These are phyloP conservation scores for Seira sanloemensis DNA, from an alignment of 2,888 invertebrate genomes.

Conservation along the genomic window DNA sequence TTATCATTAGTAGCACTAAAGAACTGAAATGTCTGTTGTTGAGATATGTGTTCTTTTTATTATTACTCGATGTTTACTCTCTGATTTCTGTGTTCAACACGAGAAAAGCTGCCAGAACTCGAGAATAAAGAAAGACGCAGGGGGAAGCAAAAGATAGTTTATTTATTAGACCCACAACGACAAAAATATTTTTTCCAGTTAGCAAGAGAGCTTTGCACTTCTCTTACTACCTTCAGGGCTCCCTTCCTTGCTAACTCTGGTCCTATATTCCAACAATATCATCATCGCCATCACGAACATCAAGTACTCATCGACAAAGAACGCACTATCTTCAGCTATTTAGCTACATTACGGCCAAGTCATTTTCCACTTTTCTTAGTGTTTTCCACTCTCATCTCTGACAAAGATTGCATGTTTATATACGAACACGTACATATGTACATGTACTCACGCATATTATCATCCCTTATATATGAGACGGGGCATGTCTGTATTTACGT, in stretches of 20 bases:
- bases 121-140: slow-evolving; percentile 16
- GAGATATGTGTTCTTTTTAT: slow-evolving; percentile 25
- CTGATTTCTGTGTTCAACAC: neutral
- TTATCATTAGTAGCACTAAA: slow-evolving; percentile 55
- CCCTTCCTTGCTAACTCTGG: slow-evolving; percentile 45
- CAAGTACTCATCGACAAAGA: slow-evolving; percentile 35
- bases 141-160: slow-evolving; percentile 51
- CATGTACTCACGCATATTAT: neutral
- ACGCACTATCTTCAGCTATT: slow-evolving; percentile 1
- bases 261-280: slow-evolving; percentile 31
- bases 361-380: slow-evolving; percentile 22
- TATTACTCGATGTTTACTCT: slow-evolving; percentile 29
- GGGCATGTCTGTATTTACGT: neutral
- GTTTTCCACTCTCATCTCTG: slow-evolving; percentile 6
- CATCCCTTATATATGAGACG: neutral
- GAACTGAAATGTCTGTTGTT: slow-evolving; percentile 50
- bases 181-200: slow-evolving; percentile 58
- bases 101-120: neutral
- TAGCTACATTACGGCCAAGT: slow-evolving; percentile 18
- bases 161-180: slow-evolving; percentile 57
- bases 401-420: slow-evolving; percentile 6
- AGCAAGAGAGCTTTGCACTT: slow-evolving; percentile 51
- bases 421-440: neutral
- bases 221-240: slow-evolving; percentile 62
- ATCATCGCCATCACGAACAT: slow-evolving; percentile 26